phyloP scores from a whole-genome alignment of 2,888 invertebrate species.

The Ormyrus rosae region DNA sequence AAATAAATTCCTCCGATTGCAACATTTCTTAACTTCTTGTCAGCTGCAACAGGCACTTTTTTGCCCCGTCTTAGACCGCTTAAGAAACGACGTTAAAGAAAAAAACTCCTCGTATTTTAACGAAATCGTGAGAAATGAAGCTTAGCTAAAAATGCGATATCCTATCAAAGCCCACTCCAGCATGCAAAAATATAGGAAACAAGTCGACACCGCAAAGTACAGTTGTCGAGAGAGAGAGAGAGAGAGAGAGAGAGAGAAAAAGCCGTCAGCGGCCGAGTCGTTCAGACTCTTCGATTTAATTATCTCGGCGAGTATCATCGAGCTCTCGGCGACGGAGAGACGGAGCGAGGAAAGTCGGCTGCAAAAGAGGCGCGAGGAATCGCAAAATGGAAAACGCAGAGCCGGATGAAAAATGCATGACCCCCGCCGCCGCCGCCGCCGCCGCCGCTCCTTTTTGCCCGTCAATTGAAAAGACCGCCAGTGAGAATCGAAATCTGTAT shows the following conservation, averaged over 20 bases:
- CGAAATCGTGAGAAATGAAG: too few species aligned
- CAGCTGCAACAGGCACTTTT: too few species aligned
- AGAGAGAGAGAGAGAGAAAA: neutral
- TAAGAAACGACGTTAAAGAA: too few species aligned
- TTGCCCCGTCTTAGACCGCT: too few species aligned
- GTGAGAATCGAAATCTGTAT: conserved; percentile 40
- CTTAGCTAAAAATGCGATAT: too few species aligned
- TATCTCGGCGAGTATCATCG: conserved; percentile 37
- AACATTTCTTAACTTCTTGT: too few species aligned
- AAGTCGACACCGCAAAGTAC: neutral
- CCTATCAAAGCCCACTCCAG: neutral
- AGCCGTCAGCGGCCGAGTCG: neutral
- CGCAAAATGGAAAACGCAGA: conserved; percentile 36
- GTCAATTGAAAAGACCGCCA: conserved; percentile 44
- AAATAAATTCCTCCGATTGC: too few species aligned
- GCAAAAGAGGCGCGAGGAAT: conserved; percentile 28
- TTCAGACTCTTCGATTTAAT: conserved; percentile 26
- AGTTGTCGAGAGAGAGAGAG: neutral
- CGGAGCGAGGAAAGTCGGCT: neutral
- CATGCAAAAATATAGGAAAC: neutral
- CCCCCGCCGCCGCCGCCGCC: conserved; percentile 2
- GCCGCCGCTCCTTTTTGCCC: neutral
- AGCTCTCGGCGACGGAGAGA: neutral
- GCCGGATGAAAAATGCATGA: conserved; percentile 49
- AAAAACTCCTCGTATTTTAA: too few species aligned